Evolutionary conservation across 2,888 invertebrate species (phyloP), one percentile per base, ranked within the genome.

Genomic region (Oligia fasciuncula): DNA sequence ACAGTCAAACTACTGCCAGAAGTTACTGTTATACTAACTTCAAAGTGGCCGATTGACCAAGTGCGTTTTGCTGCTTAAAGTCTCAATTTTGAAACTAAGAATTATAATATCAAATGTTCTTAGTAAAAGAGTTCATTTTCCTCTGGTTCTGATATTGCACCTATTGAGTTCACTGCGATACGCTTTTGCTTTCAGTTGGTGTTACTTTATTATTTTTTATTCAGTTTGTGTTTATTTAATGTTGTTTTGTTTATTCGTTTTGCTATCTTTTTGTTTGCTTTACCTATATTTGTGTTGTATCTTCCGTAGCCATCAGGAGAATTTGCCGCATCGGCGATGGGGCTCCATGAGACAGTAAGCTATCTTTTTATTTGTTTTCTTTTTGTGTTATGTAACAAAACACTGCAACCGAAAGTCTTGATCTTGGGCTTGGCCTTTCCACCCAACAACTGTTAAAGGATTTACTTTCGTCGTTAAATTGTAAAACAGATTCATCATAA

Each of bases 271-370:
- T 88, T 90, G 91, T 89, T 87, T 91, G 92, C 93, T 93, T 87
- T 90, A 90, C 80, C 92, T 94, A 93, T 94, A 90, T 93, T 90
- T 93, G 80, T 93, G 93, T 94, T 91, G 87, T 93, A 91, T 94
- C 92, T 94, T 95, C 91, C 93, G 90, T 96, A 96, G 97, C 94
- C 96, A 97, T 89, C 97, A 97, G 93, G 97, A 97, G 91, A 97
- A 97, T 87, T 93, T 97, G 89, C 97, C 97, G 90, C 95, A 97
- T 90, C 96, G 97, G 73, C 94, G 97, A 90, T 97, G 97, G 97
- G 97, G 97, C 83, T 97, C 97, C 88, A 97, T 97, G 97, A 95
- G 97, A 95, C 97, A 97, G 97, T 97, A 96, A 97, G 97, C 89
- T 92, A 90, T 90, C 62, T 87, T 91, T 91, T 92, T 83, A 80